Percentiles rank a stretch among this genome's conserved stretches.
Evolutionary conservation across 92 coral and sea anemone genomes (phyloP).

Genomic region (Palythoa caribaeorum): DNA sequence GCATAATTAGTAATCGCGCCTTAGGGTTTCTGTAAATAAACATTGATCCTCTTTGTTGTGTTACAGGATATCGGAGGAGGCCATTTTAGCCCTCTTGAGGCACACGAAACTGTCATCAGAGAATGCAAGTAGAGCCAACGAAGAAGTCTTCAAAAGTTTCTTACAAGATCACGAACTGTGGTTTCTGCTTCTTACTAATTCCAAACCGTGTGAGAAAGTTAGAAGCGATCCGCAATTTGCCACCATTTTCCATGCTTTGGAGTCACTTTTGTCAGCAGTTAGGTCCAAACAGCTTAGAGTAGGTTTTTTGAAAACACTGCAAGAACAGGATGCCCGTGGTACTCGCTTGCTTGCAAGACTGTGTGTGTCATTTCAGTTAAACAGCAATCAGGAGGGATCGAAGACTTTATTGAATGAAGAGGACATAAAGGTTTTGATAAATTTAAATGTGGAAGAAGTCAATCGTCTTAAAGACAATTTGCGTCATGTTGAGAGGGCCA

Average conservation of each 20-base stretch:
- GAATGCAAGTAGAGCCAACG: background rate
- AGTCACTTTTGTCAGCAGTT: constrained; percentile 7
- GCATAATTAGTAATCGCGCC: too few relatives aligned
- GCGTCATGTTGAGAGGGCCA: constrained; percentile 43
- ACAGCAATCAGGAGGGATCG: background rate
- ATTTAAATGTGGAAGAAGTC: constrained; percentile 35
- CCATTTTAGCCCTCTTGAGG: constrained; percentile 11
- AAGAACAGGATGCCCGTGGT: background rate
- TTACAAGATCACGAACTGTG: constrained; percentile 21
- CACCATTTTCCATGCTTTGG: background rate
- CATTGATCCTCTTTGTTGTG: too few relatives aligned
- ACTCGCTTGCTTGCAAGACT: background rate
- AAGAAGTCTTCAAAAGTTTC: constrained; percentile 5
- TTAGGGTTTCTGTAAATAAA: too few relatives aligned
- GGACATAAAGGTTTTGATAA: constrained; percentile 26
- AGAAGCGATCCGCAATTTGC: background rate
- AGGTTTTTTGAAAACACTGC: constrained; percentile 15
- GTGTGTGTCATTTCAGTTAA: background rate
- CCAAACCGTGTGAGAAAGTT: constrained; percentile 22
- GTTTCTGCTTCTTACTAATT: background rate
- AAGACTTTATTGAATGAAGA: constrained; percentile 5
- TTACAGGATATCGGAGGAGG: background rate
- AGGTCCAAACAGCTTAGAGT: constrained; percentile 18
- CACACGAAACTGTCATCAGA: background rate
- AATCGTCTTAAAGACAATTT: constrained; percentile 20